A percentile compares a stretch with the other conserved stretches of the same genome.
phyloP scores from a whole-genome alignment of 2,888 invertebrate species.

The Hipparchia semele region DNA sequence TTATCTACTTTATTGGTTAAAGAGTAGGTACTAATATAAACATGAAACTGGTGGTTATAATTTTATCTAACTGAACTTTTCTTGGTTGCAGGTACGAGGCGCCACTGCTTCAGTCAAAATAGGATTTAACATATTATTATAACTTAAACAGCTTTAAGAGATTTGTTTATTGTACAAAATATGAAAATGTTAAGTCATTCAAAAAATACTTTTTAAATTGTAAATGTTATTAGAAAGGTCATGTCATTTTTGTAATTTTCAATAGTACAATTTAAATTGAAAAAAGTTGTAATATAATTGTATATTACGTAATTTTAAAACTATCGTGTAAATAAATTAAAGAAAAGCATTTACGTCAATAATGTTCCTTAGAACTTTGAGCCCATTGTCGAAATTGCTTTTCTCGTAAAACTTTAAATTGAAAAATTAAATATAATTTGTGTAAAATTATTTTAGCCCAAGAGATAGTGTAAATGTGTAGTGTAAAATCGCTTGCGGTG shows the following conservation, averaged over 20 bases:
- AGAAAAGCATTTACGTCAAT: slow-evolving; percentile 70
- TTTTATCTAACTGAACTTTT: neutral
- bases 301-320: neutral
- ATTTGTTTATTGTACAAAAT: neutral
- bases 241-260: neutral
- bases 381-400: slow-evolving; percentile 75
- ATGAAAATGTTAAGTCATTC: neutral
- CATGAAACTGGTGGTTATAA: neutral
- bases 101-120: neutral
- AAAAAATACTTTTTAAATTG: neutral
- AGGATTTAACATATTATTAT: neutral
- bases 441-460: slow-evolving; percentile 52
- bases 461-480: slow-evolving; percentile 36
- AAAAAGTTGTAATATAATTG: slow-evolving; percentile 30
- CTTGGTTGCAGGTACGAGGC: neutral
- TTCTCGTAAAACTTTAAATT: slow-evolving; percentile 46
- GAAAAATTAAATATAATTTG: slow-evolving; percentile 31
- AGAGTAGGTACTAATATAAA: no score
- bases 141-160: slow-evolving; percentile 12
- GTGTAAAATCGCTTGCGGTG: slow-evolving; percentile 60
- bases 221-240: neutral
- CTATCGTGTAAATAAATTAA: slow-evolving; percentile 32
- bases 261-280: slow-evolving; percentile 9
- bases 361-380: slow-evolving; percentile 66
- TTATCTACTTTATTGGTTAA: no score